These are phyloP conservation scores for Xiphophorus couchianus DNA, from an alignment of 2,113 vertebrate species.

Conservation along the genomic window DNA sequence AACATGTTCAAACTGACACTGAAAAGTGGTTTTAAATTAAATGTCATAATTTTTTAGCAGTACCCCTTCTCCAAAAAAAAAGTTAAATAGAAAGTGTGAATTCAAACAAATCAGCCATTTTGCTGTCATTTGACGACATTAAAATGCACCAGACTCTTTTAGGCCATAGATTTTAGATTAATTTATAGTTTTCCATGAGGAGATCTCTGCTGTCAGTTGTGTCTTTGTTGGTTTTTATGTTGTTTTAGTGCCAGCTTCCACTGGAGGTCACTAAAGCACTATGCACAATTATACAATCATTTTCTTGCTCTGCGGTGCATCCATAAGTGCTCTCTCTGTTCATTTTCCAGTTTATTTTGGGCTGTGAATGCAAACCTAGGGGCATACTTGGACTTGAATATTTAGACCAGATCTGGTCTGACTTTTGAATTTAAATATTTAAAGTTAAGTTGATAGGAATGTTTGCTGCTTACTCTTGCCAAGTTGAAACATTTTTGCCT, in stretches of 20 bases:
- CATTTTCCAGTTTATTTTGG: neutral
- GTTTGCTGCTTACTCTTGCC: slow-evolving; percentile 3
- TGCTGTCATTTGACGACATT: neutral
- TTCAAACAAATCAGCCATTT: neutral
- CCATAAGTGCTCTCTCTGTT: slow-evolving; percentile 10
- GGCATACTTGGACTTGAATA: neutral
- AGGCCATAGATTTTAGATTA: neutral
- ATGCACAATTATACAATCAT: slow-evolving; percentile 14
- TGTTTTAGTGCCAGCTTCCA: slow-evolving; percentile 54
- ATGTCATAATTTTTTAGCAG: neutral
- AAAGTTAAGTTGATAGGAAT: no score
- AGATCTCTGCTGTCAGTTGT: neutral
- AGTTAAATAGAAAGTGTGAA: neutral
- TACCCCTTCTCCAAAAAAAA: neutral
- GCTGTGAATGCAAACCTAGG: slow-evolving; percentile 9
- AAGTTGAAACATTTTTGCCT: neutral
- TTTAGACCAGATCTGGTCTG: neutral
- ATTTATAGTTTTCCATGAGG: no score
- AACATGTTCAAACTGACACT: neutral
- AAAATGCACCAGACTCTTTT: neutral
- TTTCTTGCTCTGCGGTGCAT: slow-evolving; percentile 8
- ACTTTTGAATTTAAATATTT: slow-evolving; percentile 13
- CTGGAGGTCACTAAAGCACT: slow-evolving; percentile 76
- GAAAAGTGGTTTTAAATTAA: neutral
- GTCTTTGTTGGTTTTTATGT: slow-evolving; percentile 2